Evolutionary conservation across 2,888 invertebrate species (phyloP).

Genomic region (Neoascia interrupta): DNA sequence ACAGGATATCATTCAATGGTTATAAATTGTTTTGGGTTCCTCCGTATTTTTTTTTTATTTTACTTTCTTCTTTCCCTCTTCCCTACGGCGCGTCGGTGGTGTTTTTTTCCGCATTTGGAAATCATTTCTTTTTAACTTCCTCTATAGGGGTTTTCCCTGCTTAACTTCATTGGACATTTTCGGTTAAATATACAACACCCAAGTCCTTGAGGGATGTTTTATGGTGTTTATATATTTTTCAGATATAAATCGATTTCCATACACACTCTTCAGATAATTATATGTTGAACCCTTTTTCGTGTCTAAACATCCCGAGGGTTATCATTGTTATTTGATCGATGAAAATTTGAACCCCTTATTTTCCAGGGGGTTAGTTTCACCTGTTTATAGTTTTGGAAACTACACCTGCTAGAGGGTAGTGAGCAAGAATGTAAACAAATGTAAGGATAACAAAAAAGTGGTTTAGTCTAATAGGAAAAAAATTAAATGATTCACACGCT

Average conservation of each 20-base stretch:
- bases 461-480: neutral
- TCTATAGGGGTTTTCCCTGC: too few species aligned
- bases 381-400: constrained; percentile 12
- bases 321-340: constrained; percentile 44
- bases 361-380: constrained; percentile 34
- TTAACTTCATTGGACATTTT: constrained; percentile 8
- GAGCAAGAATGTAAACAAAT: too few species aligned
- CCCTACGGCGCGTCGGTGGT: too few species aligned
- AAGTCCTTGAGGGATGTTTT: constrained; percentile 38
- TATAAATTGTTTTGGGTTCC: constrained; percentile 55
- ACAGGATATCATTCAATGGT: constrained; percentile 64
- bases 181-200: neutral
- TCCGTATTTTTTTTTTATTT: too few species aligned
- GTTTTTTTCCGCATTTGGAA: constrained; percentile 15
- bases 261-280: constrained; percentile 38
- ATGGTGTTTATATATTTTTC: constrained; percentile 21
- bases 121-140: neutral
- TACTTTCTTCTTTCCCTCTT: neutral
- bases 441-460: too few species aligned
- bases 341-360: constrained; percentile 18
- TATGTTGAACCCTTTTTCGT: constrained; percentile 49
- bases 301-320: neutral
- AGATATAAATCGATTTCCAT: constrained; percentile 44
- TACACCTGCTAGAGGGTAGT: constrained; percentile 8
- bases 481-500: constrained; percentile 7